Percentiles rank a stretch among this genome's conserved stretches.
phyloP scores from a whole-genome alignment of 2,888 invertebrate genomes.

The Dendrolimus pini region DNA sequence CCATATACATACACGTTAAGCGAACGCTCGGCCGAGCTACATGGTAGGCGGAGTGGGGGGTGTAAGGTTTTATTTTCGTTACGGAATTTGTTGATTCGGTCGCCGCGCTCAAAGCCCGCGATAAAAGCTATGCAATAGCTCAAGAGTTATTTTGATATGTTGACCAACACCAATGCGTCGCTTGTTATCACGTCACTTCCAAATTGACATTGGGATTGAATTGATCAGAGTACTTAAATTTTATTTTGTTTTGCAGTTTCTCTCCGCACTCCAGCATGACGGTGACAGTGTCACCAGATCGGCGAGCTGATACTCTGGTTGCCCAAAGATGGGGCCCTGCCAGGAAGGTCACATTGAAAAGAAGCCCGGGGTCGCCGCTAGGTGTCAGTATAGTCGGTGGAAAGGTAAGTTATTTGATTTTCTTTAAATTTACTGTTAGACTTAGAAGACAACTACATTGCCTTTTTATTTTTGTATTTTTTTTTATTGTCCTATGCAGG shows the following conservation, averaged over 20 bases:
- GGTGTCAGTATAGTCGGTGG: constrained; percentile 99
- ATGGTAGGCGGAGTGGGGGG: too few species aligned
- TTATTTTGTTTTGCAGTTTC: constrained; percentile 30
- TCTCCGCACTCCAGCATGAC: constrained; percentile 60
- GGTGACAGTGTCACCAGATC: constrained; percentile 58
- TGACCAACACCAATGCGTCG: too few species aligned
- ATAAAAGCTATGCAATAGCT: too few species aligned
- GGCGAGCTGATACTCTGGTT: constrained; percentile 46
- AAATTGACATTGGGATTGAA: too few species aligned
- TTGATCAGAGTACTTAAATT: too few species aligned
- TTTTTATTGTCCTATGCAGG: not conserved
- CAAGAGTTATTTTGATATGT: too few species aligned
- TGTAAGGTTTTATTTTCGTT: too few species aligned
- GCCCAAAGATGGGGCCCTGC: constrained; percentile 91
- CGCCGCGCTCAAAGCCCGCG: too few species aligned
- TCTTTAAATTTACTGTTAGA: constrained; percentile 7
- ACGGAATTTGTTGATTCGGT: too few species aligned
- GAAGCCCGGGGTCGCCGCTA: constrained; percentile 85
- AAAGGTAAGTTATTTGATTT: constrained; percentile 77
- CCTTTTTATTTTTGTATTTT: not conserved
- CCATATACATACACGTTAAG: too few species aligned
- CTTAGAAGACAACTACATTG: constrained; percentile 3
- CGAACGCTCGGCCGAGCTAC: too few species aligned
- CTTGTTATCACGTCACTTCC: too few species aligned
- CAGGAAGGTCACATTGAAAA: constrained; percentile 82